phyloP scores from a whole-genome alignment of 2,888 invertebrate species.

The Synergus gifuensis region DNA sequence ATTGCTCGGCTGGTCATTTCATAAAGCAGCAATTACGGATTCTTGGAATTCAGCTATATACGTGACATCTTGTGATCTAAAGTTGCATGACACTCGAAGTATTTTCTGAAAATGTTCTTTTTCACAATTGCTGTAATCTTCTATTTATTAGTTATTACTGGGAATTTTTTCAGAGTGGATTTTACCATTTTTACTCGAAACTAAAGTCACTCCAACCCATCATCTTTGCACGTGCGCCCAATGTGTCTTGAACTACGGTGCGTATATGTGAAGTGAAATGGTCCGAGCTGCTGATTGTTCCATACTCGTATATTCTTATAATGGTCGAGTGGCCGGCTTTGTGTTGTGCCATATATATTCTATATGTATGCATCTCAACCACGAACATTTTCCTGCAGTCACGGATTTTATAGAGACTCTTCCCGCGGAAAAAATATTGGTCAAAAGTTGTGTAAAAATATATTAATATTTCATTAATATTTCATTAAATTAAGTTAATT shows the following conservation, averaged over 20 bases:
- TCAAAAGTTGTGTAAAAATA: too few relatives aligned
- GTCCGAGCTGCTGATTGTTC: too few relatives aligned
- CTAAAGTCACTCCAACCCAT: not conserved
- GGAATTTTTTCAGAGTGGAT: too few relatives aligned
- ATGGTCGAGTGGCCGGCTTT: not conserved
- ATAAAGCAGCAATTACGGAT: conserved; percentile 18
- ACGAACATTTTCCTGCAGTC: not conserved
- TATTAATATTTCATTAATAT: too few relatives aligned
- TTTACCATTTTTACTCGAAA: not conserved
- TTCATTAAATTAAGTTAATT: too few relatives aligned
- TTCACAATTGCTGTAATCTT: not conserved
- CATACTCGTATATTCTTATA: too few relatives aligned
- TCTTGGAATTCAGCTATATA: conserved; percentile 1
- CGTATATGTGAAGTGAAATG: not conserved
- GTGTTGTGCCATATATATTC: not conserved
- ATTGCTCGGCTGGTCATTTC: conserved; percentile 11
- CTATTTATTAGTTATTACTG: too few relatives aligned
- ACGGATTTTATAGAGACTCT: not conserved
- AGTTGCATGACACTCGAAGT: not conserved
- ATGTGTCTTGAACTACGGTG: not conserved
- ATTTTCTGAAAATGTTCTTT: not conserved
- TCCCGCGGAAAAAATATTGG: too few relatives aligned
- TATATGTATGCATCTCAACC: not conserved
- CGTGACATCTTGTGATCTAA: not conserved
- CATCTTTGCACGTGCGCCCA: conserved; percentile 8